phyloP scores from a whole-genome alignment of 2,888 invertebrate species.

The Papilio gigon region DNA sequence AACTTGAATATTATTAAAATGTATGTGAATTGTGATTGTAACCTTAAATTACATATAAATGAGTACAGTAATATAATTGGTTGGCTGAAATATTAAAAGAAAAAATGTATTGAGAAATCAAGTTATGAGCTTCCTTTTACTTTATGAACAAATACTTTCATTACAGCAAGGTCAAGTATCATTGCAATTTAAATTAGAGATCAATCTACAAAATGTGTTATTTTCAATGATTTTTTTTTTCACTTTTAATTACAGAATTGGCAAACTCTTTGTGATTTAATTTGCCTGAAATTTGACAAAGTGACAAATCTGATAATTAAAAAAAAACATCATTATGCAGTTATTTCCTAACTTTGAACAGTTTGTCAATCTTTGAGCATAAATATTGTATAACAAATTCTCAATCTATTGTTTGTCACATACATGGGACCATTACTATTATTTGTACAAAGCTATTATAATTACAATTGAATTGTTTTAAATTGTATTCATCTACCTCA shows the following conservation, averaged over 20 bases:
- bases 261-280: not conserved
- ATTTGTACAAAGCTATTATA: not conserved
- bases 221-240: not conserved
- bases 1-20: not conserved
- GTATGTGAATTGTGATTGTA: not conserved
- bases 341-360: too few species aligned
- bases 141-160: not conserved
- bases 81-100: not conserved
- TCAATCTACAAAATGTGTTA: too few species aligned
- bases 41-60: conserved; percentile 1
- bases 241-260: not conserved
- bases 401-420: not conserved
- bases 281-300: not conserved
- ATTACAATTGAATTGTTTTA: conserved; percentile 4
- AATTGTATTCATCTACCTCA: too few species aligned
- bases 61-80: not conserved
- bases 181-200: too few species aligned
- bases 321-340: too few species aligned
- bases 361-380: not conserved
- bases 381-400: not conserved
- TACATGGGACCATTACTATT: not conserved
- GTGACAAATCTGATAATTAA: too few species aligned
- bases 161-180: not conserved
- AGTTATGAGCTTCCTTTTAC: not conserved
- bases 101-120: not conserved